Evolutionary conservation across 2,888 invertebrate genomes (phyloP).

Genomic region (Drosophila recens): DNA sequence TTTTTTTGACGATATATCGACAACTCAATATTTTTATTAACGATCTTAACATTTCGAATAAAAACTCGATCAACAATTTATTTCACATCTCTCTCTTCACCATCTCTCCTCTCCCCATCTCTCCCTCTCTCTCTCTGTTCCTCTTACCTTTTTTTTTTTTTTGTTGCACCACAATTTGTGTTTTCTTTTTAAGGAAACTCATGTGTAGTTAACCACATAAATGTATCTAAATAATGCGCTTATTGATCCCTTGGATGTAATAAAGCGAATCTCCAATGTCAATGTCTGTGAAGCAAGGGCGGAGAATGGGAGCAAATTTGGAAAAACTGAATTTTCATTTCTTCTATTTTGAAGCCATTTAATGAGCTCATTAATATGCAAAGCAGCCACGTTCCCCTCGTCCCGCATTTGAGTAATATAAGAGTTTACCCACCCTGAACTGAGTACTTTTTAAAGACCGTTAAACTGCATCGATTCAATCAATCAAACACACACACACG

Average conservation of each 20-base stretch:
- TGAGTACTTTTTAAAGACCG: conserved; percentile 10
- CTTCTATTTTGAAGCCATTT: conserved; percentile 38
- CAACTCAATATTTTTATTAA: too few relatives aligned
- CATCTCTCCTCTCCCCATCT: too few relatives aligned
- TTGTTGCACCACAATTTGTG: conserved; percentile 32
- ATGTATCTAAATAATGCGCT: conserved; percentile 53
- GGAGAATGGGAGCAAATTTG: background rate
- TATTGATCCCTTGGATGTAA: conserved; percentile 52
- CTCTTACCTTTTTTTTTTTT: background rate
- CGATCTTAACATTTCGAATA: too few relatives aligned
- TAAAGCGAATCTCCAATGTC: conserved; percentile 38
- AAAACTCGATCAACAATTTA: too few relatives aligned
- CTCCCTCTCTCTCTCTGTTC: background rate
- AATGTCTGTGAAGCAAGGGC: conserved; percentile 2
- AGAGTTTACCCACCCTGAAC: background rate
- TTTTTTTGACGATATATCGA: too few relatives aligned
- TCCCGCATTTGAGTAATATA: background rate
- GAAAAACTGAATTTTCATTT: conserved; percentile 2
- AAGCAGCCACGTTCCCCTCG: background rate
- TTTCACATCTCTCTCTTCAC: too few relatives aligned
- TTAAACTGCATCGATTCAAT: conserved; percentile 37
- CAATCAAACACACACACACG: conserved; percentile 35
- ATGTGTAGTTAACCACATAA: conserved; percentile 39
- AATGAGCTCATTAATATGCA: conserved; percentile 57
- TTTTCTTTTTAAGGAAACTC: conserved; percentile 40